phyloP scores from a whole-genome alignment of 2,113 vertebrate genomes.

The Cnemophilus loriae region DNA sequence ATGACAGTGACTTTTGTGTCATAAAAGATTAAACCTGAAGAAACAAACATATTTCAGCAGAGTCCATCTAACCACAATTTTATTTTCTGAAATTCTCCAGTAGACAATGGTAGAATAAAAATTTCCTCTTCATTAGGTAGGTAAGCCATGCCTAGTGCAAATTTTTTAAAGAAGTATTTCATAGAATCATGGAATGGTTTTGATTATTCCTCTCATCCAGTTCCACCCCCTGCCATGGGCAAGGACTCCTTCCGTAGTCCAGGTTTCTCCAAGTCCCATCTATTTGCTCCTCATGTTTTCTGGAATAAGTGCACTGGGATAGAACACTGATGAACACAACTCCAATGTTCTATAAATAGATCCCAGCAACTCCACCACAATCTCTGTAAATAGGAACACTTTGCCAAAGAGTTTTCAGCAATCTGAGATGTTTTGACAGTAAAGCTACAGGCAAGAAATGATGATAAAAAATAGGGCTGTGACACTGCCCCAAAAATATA shows the following conservation, averaged over 20 bases:
- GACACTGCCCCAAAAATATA: neutral
- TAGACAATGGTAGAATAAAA: rapidly evolving
- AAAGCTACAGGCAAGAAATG: neutral
- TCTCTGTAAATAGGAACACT: neutral
- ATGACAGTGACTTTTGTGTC: constrained; percentile 95
- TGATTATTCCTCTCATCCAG: neutral
- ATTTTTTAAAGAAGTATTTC: neutral
- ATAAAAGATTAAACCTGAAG: constrained; percentile 89
- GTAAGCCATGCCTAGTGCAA: neutral
- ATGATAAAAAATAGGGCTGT: neutral
- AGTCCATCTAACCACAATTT: neutral
- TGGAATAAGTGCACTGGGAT: neutral
- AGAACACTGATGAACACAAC: neutral
- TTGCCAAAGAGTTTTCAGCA: neutral
- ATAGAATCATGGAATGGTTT: neutral
- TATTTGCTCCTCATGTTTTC: neutral
- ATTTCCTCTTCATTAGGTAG: neutral
- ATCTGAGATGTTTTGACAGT: neutral
- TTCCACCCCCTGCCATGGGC: neutral
- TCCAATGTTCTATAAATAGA: neutral
- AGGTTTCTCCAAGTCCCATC: neutral
- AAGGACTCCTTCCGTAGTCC: neutral
- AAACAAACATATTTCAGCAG: neutral
- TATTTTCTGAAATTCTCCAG: neutral
- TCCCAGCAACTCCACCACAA: neutral